A percentile compares a stretch with the other conserved stretches of the same genome.
Conservation (phyloP, 2,888 invertebrate species). For the Melieria omissa region DNA sequence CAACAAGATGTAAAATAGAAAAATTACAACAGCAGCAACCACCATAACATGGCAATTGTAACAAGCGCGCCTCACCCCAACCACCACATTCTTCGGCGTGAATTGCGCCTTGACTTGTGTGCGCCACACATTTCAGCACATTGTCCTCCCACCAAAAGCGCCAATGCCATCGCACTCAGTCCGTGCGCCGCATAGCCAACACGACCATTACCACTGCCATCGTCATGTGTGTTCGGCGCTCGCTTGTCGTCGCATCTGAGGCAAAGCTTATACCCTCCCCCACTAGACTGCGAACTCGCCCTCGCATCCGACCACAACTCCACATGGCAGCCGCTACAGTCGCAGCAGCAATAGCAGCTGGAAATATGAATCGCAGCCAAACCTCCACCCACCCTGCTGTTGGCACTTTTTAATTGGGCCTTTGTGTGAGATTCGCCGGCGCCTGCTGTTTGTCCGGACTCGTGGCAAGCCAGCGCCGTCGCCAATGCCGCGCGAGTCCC, state of each 20-base stretch:
- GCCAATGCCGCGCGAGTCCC: not conserved
- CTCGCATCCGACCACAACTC: not conserved
- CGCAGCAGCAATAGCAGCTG: slow-evolving; percentile 43
- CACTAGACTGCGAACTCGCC: not conserved
- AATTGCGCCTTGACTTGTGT: too few relatives aligned
- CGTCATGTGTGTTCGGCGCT: too few relatives aligned
- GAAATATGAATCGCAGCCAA: not conserved
- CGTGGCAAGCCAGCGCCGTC: not conserved
- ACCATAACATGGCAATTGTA: slow-evolving; percentile 5
- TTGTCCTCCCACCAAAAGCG: not conserved
- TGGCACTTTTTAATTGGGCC: slow-evolving; percentile 42
- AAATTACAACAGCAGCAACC: slow-evolving; percentile 24
- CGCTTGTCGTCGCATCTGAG: too few relatives aligned
- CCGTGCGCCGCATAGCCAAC: too few relatives aligned
- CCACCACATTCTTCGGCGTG: too few relatives aligned
- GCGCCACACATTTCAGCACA: too few relatives aligned
- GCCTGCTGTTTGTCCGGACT: not conserved
- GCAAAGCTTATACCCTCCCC: not conserved
- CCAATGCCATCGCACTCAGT: slow-evolving; percentile 6
- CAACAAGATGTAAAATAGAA: slow-evolving; percentile 21
- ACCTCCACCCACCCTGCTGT: not conserved
- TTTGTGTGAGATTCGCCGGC: slow-evolving; percentile 38
- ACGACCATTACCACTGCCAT: too few relatives aligned
- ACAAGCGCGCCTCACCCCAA: too few relatives aligned
- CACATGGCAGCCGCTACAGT: slow-evolving; percentile 33